These are phyloP conservation scores for Lophius piscatorius DNA, from an alignment of 2,113 vertebrate species.

Conservation along the genomic window DNA sequence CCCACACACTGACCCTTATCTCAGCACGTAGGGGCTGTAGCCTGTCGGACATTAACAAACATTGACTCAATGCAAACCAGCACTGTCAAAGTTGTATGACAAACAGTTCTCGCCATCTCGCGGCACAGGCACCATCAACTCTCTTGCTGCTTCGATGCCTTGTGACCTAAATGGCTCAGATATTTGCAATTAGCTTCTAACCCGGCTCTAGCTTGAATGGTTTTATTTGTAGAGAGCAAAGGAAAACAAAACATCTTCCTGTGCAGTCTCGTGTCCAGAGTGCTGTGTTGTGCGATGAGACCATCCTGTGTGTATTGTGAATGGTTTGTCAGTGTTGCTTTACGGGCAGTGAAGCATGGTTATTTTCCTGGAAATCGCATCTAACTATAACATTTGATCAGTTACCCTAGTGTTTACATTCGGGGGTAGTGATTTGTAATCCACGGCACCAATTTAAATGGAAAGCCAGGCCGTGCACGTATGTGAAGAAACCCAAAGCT, in stretches of 20 bases:
- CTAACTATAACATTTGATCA: slow-evolving; percentile 64
- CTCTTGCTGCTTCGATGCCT: slow-evolving; percentile 29
- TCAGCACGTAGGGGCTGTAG: slow-evolving; percentile 31
- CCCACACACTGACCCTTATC: slow-evolving; percentile 45
- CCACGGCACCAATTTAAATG: slow-evolving; percentile 17
- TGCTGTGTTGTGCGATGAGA: slow-evolving; percentile 41
- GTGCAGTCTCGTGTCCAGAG: slow-evolving; percentile 38
- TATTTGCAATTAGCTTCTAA: slow-evolving; percentile 48
- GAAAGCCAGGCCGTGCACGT: neutral
- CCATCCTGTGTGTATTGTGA: slow-evolving; percentile 34
- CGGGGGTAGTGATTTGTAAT: slow-evolving; percentile 29
- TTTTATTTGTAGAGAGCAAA: slow-evolving; percentile 50
- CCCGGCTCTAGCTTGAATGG: slow-evolving; percentile 35
- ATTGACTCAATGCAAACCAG: slow-evolving; percentile 38
- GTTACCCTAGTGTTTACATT: slow-evolving; percentile 47
- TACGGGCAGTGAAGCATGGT: slow-evolving; percentile 28
- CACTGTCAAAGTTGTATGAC: slow-evolving; percentile 33
- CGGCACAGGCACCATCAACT: slow-evolving; percentile 1
- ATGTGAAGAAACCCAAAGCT: slow-evolving; percentile 14
- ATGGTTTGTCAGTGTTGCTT: slow-evolving; percentile 49
- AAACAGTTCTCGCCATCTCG: slow-evolving; percentile 46
- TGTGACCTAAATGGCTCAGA: slow-evolving; percentile 49
- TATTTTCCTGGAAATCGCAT: slow-evolving; percentile 65
- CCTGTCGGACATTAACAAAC: slow-evolving; percentile 54
- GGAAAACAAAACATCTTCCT: slow-evolving; percentile 44